Evolutionary conservation across 2,888 invertebrate species (phyloP).

Genomic region (Rhaphigaster nebulosa): DNA sequence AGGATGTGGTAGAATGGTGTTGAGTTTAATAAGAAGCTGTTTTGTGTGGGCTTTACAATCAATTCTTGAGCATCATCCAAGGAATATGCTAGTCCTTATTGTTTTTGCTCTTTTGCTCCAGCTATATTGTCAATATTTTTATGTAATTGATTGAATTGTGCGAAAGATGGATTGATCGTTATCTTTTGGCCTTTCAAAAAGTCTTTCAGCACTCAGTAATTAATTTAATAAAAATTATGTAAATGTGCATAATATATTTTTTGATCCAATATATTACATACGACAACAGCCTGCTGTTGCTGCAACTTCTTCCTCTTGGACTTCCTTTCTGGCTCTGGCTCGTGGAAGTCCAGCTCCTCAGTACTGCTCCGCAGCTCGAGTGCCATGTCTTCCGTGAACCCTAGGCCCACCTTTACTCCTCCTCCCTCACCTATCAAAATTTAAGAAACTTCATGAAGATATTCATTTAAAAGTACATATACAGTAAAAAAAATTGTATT

Average conservation of each 20-base stretch:
- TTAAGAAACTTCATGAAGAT: neutral
- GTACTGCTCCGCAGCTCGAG: slow-evolving; percentile 88
- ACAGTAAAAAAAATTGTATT: neutral
- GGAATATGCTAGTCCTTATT: no score
- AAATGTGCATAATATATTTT: neutral
- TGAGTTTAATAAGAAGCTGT: no score
- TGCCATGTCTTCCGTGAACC: slow-evolving; percentile 78
- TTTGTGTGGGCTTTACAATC: no score
- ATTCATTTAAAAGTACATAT: neutral
- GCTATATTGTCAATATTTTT: no score
- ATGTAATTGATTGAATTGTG: no score
- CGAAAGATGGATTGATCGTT: neutral
- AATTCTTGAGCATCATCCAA: no score
- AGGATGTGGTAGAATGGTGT: no score
- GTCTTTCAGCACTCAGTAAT: neutral
- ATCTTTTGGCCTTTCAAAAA: neutral
- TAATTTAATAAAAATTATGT: neutral
- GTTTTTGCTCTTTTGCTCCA: no score
- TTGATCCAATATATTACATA: neutral
- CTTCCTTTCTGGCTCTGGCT: slow-evolving; percentile 71
- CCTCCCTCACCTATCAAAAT: slow-evolving; percentile 50
- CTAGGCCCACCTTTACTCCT: slow-evolving; percentile 68
- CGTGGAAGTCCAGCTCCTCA: slow-evolving; percentile 87
- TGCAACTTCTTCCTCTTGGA: slow-evolving; percentile 69
- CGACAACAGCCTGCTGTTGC: slow-evolving; percentile 68